Base-by-base conservation (phyloP, 2,888 invertebrate genomes). In the Acheta domesticus region DNA sequence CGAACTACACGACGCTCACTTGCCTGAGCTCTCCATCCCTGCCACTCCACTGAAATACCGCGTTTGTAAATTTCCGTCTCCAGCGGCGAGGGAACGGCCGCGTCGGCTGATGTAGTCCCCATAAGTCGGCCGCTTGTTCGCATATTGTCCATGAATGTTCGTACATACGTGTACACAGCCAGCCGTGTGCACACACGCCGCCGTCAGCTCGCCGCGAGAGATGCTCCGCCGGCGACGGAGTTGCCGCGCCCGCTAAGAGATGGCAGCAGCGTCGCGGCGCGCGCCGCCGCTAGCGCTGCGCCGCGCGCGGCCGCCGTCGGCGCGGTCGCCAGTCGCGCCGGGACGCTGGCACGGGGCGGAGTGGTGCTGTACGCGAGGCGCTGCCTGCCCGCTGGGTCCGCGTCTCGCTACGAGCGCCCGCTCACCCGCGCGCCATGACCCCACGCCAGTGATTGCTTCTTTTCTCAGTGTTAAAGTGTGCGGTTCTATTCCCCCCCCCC, bases 181-280 rank as follows among this genome's bases (percentile, higher is more conserved):
- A 36, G 36, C 36, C 14, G 62, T 19, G 62, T 19, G 62, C 14
- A 62, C 14, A n/a, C 14, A 62, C 16, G 62, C 16, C 14, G n/a
- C 4, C n/a, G 62, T 5, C n/a, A 0, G 62, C 62, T 36, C 16
- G 14, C 4, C 16, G 62, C 14, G 23, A n/a, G n/a, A n/a, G n/a
- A 14, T 12, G 23, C 12, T 36, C 19, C 23, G 77, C 36, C 36
- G 49, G 19, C n/a, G 77, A 23, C 12, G 14, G 14, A 23, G 77
- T 77, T 12, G 50, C 0, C 50, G 12, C 16, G 23, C 11, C 21
- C 4, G 19, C 12, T 19, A 36, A n/a, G 48, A 78, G 78, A 78
- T 78, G 78, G 78, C 78, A n/a, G 74, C 19, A 78, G 36, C 14
- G 48, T 62, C 77, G 73, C 49, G 49, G 11, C 12, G 16, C 16